A percentile compares a stretch with the other conserved stretches of the same genome.
Evolutionary conservation across 2,113 vertebrate genomes (phyloP).

Genomic region (Sisor rabdophorus): DNA sequence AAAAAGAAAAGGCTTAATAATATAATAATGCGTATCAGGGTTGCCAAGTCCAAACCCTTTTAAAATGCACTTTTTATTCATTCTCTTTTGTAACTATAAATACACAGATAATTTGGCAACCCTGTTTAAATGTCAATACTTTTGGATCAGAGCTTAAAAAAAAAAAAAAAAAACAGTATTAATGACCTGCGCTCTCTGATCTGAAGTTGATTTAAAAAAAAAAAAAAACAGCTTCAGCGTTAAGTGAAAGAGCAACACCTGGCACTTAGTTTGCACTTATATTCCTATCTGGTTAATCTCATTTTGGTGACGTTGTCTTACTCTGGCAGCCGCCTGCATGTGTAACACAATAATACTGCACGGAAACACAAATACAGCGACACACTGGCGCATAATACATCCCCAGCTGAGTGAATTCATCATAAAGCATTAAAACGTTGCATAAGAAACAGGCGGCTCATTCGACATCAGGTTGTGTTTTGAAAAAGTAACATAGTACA

Average conservation of each 20-base stretch:
- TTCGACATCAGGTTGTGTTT: neutral
- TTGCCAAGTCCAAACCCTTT: neutral
- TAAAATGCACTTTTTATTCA: neutral
- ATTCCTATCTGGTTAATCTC: constrained; percentile 13
- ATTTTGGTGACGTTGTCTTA: constrained; percentile 2
- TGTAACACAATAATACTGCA: constrained; percentile 33
- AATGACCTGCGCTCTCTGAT: constrained; percentile 9
- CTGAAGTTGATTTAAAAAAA: neutral
- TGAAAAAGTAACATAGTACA: constrained; percentile 37
- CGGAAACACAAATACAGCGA: constrained; percentile 3
- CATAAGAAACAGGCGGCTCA: neutral
- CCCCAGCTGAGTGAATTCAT: constrained; percentile 25
- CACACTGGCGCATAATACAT: constrained; percentile 14
- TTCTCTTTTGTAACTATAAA: neutral
- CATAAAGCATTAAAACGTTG: constrained; percentile 30
- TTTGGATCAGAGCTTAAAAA: constrained; percentile 1
- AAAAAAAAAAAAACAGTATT: constrained; percentile 27
- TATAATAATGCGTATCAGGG: neutral
- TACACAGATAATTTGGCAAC: neutral
- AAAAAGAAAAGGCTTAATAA: neutral
- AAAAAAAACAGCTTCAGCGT: constrained; percentile 11
- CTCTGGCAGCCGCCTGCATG: constrained; percentile 5
- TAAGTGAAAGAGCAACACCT: neutral
- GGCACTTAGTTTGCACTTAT: constrained; percentile 25
- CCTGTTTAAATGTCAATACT: neutral